Base-by-base conservation (phyloP, 2,113 vertebrate species). In the Pao palembangensis region DNA sequence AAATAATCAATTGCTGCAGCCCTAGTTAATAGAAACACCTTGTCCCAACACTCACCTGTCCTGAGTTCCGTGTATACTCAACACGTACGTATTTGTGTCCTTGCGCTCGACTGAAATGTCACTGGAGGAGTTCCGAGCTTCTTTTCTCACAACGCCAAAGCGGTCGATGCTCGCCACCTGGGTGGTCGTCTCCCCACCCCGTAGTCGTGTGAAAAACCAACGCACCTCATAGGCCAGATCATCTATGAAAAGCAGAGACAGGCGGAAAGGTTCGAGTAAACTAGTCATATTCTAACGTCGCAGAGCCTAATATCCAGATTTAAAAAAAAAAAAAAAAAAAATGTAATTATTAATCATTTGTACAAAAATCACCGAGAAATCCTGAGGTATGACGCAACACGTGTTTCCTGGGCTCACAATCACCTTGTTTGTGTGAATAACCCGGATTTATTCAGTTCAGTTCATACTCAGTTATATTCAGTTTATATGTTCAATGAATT, bases 221-320 rank as follows among this genome's bases (percentile, higher is more conserved):
- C 85, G 91, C 59, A 98, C 92, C 4, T 96, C 94, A 0, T 95
- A 98, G 1, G 92, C 89, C 88, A 96, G 84, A 53, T 95, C 90
- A 7, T 94, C 96, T 98, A 69, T 49, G 12, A 41, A 14, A 53
- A 15, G 8, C 6, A 49, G 4, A 49, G 18, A 49, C 17, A 17
- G 10, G 7, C 17, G n/a, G 7, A 49, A 49, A 18, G 3, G 4
- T 44, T 10, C 10, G 3, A 44, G 13, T 16, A 2, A 38, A 38
- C 1, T 8, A 12, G 34, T 3, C 8, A 38, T 38, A 11, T 1
- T 12, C 34, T 12, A 38, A 38, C 34, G 34, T 11, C 11, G 10
- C 34, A 10, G 34, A 38, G 34, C 11, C 11, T 1, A 38, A 38
- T 10, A 12, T 38, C 34, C 11, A 12, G 34, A 28, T 28, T 7